Evolutionary conservation across 1,140 invertebrate genomes (phyloP).

Genomic region (Eumeta japonica): DNA sequence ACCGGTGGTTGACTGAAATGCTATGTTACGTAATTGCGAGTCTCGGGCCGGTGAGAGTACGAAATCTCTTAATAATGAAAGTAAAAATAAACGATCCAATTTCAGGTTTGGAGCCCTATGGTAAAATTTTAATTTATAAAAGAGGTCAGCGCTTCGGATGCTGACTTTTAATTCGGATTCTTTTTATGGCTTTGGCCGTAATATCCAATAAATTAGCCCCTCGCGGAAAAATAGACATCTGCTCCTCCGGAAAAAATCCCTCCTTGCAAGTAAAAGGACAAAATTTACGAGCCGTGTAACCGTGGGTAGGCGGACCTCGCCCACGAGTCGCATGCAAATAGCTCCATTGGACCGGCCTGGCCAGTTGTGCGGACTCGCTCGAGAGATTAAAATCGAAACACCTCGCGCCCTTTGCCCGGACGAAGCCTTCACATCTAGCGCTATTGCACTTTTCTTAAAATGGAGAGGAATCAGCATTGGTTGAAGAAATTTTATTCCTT

Average conservation of each 20-base stretch:
- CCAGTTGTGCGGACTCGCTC: constrained; percentile 22
- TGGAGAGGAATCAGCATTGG: too few relatives aligned
- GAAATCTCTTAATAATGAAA: too few relatives aligned
- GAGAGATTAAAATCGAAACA: constrained; percentile 38
- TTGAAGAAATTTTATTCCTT: too few relatives aligned
- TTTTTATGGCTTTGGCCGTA: constrained; percentile 34
- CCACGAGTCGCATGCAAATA: constrained; percentile 50
- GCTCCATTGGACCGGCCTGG: constrained; percentile 37
- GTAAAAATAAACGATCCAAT: too few relatives aligned
- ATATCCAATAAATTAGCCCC: constrained; percentile 45
- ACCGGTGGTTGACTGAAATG: too few relatives aligned
- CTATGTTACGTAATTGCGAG: too few relatives aligned
- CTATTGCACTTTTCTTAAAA: too few relatives aligned
- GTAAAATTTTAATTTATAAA: constrained; percentile 16
- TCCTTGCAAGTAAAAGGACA: constrained; percentile 47
- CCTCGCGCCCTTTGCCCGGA: constrained; percentile 20
- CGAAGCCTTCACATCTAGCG: too few relatives aligned
- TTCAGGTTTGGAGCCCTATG: too few relatives aligned
- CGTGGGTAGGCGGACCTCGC: constrained; percentile 43
- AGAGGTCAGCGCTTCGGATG: constrained; percentile 23
- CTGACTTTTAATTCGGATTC: constrained; percentile 31
- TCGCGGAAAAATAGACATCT: constrained; percentile 48
- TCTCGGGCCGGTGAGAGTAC: too few relatives aligned
- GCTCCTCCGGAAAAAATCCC: constrained; percentile 41
- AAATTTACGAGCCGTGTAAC: constrained; percentile 50